Conservation (phyloP, 2,797 vertebrate genomes). For the Squalus acanthias region DNA sequence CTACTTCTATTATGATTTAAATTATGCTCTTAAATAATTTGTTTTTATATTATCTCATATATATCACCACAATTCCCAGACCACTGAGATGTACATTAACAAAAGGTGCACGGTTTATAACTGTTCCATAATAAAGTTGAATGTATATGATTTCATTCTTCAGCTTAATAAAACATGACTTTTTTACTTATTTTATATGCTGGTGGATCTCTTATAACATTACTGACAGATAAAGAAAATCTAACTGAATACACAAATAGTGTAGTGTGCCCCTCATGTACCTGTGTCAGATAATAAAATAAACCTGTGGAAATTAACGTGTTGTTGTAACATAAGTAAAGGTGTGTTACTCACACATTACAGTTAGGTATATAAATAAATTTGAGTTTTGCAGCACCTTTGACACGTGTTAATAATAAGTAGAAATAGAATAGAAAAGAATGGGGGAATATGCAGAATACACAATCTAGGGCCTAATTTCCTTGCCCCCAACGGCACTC, state of each 20-base stretch:
- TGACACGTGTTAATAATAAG: background rate
- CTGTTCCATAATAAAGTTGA: background rate
- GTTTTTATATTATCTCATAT: background rate
- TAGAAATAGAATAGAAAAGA: background rate
- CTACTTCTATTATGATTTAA: background rate
- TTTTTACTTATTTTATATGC: background rate
- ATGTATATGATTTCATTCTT: background rate
- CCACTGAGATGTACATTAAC: background rate
- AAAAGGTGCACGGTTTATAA: background rate
- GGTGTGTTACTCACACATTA: background rate
- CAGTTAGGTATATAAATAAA: background rate
- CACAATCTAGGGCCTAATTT: background rate
- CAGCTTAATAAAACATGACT: background rate
- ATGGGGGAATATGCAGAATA: background rate
- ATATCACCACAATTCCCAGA: background rate
- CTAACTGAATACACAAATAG: background rate
- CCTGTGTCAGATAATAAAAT: background rate
- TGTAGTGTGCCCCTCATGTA: background rate
- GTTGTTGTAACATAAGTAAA: background rate
- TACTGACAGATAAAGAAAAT: background rate
- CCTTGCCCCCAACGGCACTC: no score
- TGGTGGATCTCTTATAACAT: background rate
- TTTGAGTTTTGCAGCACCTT: background rate
- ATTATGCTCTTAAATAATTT: conserved; percentile 2
- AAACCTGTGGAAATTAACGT: background rate